A percentile compares a stretch with the other conserved stretches of the same genome.
phyloP scores from a whole-genome alignment of 2,113 vertebrate species.

The Takifugu bimaculatus region DNA sequence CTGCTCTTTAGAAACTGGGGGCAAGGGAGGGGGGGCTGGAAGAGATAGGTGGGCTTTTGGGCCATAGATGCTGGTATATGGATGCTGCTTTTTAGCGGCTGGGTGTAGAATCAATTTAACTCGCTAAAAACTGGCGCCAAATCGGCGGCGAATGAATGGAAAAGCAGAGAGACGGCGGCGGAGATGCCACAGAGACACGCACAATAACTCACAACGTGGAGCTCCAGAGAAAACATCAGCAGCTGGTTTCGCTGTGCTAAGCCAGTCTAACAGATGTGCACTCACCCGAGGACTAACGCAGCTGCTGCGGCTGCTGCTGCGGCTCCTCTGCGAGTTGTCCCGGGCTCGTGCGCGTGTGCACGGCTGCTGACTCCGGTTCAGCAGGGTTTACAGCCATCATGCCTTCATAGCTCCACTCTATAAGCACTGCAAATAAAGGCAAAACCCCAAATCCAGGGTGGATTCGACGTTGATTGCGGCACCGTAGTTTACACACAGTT shows the following conservation, averaged over 20 bases:
- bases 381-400: slow-evolving; percentile 36
- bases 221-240: slow-evolving; percentile 59
- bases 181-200: slow-evolving; percentile 3
- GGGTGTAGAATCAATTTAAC: slow-evolving; percentile 56
- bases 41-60: background rate
- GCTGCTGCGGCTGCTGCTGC: slow-evolving; percentile 52
- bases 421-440: slow-evolving; percentile 34
- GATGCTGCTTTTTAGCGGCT: slow-evolving; percentile 27
- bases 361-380: slow-evolving; percentile 31
- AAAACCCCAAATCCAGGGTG: slow-evolving; percentile 33
- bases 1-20: slow-evolving; percentile 31
- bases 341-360: slow-evolving; percentile 14
- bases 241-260: slow-evolving; percentile 52
- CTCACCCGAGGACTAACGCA: slow-evolving; percentile 60
- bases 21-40: background rate
- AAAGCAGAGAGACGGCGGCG: slow-evolving; percentile 13
- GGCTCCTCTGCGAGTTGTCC: slow-evolving; percentile 23
- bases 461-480: slow-evolving; percentile 64
- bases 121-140: slow-evolving; percentile 10
- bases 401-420: slow-evolving; percentile 29
- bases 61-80: slow-evolving; percentile 23
- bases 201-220: slow-evolving; percentile 55
- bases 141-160: slow-evolving; percentile 17
- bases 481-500: slow-evolving; percentile 9
- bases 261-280: slow-evolving; percentile 65